Conservation (phyloP, 2,888 invertebrate species). For the Synanthedon andrenaeformis region DNA sequence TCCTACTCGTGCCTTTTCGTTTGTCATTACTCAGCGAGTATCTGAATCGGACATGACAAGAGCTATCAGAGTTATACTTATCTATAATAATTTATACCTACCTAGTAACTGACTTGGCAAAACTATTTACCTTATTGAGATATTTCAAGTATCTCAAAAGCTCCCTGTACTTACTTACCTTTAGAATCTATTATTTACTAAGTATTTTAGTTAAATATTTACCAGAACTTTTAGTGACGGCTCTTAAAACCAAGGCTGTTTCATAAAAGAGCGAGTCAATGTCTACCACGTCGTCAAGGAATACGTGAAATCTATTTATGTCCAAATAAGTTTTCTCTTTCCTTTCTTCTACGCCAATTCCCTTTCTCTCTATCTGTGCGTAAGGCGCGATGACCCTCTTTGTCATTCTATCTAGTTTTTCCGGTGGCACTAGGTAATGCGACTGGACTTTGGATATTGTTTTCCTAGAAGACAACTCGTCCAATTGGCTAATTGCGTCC, state of each 20-base stretch:
- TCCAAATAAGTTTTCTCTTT: constrained; percentile 46
- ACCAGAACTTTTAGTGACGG: constrained; percentile 69
- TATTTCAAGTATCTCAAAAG: neutral
- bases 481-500: constrained; percentile 21
- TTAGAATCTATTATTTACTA: neutral
- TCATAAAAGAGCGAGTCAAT: constrained; percentile 67
- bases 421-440: constrained; percentile 52
- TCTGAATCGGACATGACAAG: too few relatives aligned
- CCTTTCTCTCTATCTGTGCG: constrained; percentile 57
- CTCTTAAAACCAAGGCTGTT: constrained; percentile 68
- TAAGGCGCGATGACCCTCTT: constrained; percentile 72
- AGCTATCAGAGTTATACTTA: too few relatives aligned
- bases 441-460: constrained; percentile 36
- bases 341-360: constrained; percentile 38
- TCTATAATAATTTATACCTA: too few relatives aligned
- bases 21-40: too few relatives aligned
- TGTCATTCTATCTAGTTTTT: constrained; percentile 64
- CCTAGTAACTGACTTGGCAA: too few relatives aligned
- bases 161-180: neutral
- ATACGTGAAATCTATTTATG: constrained; percentile 55
- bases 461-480: neutral
- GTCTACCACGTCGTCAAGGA: constrained; percentile 69
- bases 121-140: neutral
- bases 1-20: too few relatives aligned
- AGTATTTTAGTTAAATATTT: constrained; percentile 5